These are phyloP conservation scores for Anabas testudineus DNA, from an alignment of 2,797 vertebrate genomes.

Conservation along the genomic window DNA sequence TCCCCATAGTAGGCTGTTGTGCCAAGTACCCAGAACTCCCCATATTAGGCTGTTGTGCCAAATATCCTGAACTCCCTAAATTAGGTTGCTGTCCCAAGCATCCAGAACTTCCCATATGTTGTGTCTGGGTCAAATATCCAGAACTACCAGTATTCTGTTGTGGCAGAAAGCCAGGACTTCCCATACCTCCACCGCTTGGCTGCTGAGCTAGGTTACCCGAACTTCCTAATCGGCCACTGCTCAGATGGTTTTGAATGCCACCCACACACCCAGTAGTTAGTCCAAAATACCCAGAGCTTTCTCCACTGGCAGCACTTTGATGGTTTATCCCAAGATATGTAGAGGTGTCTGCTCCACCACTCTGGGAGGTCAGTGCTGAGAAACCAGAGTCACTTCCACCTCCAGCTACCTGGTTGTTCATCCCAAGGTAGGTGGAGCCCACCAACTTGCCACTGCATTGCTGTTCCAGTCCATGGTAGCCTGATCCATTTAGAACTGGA, in stretches of 20 bases:
- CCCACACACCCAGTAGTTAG: constrained; percentile 58
- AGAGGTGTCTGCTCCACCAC: constrained; percentile 73
- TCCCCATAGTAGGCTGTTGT: constrained; percentile 62
- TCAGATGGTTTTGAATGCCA: constrained; percentile 74
- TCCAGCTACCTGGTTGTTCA: constrained; percentile 72
- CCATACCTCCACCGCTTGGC: constrained; percentile 63
- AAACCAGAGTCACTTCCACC: constrained; percentile 72
- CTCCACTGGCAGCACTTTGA: constrained; percentile 71
- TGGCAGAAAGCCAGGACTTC: constrained; percentile 66
- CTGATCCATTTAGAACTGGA: constrained; percentile 82
- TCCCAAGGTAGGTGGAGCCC: constrained; percentile 77
- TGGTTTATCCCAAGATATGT: constrained; percentile 80
- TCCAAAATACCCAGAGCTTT: constrained; percentile 81
- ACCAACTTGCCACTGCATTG: constrained; percentile 66
- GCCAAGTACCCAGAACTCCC: constrained; percentile 68
- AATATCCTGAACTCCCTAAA: constrained; percentile 58
- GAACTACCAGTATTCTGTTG: constrained; percentile 78
- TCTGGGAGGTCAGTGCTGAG: constrained; percentile 72
- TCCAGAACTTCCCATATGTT: constrained; percentile 63
- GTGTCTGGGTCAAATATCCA: constrained; percentile 67
- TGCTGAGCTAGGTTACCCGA: constrained; percentile 75
- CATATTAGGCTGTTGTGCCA: constrained; percentile 61
- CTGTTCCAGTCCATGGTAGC: constrained; percentile 80
- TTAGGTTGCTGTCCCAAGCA: constrained; percentile 58
- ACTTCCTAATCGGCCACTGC: constrained; percentile 73